Evolutionary conservation across 2,797 vertebrate genomes (phyloP).

Genomic region (Rhadinocentrus ornatus): DNA sequence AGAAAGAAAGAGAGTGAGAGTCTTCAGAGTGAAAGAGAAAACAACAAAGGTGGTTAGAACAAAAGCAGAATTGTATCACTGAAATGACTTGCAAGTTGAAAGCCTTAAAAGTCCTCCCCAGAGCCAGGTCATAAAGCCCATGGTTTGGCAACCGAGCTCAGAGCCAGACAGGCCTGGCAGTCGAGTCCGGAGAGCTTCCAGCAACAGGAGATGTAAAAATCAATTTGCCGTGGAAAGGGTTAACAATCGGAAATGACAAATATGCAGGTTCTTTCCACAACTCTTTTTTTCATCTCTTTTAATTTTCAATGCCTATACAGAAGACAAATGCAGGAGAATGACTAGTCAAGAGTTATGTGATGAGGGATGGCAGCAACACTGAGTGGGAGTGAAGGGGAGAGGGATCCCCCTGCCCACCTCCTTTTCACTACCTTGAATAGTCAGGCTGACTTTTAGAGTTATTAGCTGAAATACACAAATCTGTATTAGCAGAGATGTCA

Average conservation of each 20-base stretch:
- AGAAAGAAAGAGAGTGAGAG: constrained; percentile 48
- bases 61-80: constrained; percentile 87
- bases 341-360: constrained; percentile 64
- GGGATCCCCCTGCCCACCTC: background rate
- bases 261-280: constrained; percentile 79
- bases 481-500: constrained; percentile 13
- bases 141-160: constrained; percentile 77
- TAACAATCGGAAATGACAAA: constrained; percentile 88
- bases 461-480: constrained; percentile 26
- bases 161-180: constrained; percentile 77
- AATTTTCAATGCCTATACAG: constrained; percentile 78
- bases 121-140: constrained; percentile 83
- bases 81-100: constrained; percentile 85
- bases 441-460: constrained; percentile 43
- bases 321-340: constrained; percentile 71
- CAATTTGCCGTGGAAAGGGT: constrained; percentile 87
- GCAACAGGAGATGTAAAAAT: constrained; percentile 88
- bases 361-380: constrained; percentile 69
- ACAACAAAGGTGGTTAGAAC: constrained; percentile 82
- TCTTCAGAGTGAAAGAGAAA: constrained; percentile 56
- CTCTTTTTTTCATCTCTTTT: constrained; percentile 59
- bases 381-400: constrained; percentile 11
- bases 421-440: constrained; percentile 50
- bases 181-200: constrained; percentile 80
- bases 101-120: constrained; percentile 85